Base-by-base conservation (phyloP, 30 jellyfish, hydroid and myxozoan genomes). In the Turritopsis dohrnii region DNA sequence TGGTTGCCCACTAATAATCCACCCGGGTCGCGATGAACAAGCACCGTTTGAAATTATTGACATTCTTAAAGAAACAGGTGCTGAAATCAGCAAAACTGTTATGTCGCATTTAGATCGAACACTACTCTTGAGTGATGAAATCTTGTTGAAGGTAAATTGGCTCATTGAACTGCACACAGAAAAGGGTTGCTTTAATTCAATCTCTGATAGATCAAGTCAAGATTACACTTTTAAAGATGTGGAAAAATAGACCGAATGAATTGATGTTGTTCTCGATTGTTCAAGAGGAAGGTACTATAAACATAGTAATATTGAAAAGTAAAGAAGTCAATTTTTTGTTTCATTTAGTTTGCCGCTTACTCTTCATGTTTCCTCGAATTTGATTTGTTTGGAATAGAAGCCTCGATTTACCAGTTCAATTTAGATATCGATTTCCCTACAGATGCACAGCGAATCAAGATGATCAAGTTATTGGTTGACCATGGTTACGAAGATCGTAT, bases 91-190 rank as follows among this genome's bases (percentile, higher is more conserved):
- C 41, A 92, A 89, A 85, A 86, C 96, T 8, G 96, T 88, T 54
- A 88, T 92, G 95, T 88, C 98, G 0, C 98, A 92, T 72, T 76
- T 92, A 66, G 98, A 92, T 81, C 83, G 98, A 79, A 92, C 98
- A 9, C 79, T 92, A 26, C 75, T 23, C 28, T 23, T 72, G 73
- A 90, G 81, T 22, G 76, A 79, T 76, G 96, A 87, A 52, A 87
- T 90, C 52, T 19, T 91, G 87, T 66, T 91, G 22, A 94, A 91
- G 69, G 76, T 91, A 74, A 60, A 23, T 21, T 18, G 21, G 72
- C 18, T 54, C n/a, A n/a, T n/a, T n/a, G n/a, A n/a, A n/a, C n/a
- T n/a, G n/a, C n/a, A n/a, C n/a, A n/a, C n/a, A n/a, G n/a, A n/a
- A n/a, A n/a, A n/a, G n/a, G n/a, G n/a, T n/a, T n/a, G n/a, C n/a